A percentile compares a stretch with the other conserved stretches of the same genome.
Conservation (phyloP, 2,888 invertebrate genomes). For the Hypomecis punctinalis region DNA sequence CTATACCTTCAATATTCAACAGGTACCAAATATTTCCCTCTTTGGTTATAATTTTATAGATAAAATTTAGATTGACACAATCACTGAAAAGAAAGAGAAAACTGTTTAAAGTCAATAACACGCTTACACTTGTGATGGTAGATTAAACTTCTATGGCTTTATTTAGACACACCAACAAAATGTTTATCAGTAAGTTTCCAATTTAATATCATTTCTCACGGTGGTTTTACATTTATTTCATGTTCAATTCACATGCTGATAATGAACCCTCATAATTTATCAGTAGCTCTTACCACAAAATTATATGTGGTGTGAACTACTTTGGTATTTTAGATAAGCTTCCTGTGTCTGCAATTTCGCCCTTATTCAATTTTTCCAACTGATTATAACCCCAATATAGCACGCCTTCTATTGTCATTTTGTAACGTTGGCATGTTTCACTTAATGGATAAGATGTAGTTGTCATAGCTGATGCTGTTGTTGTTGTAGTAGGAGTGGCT, state of each 20-base stretch:
- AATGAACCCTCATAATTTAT: background rate
- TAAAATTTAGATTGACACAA: too few relatives aligned
- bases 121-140: too few relatives aligned
- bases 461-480: background rate
- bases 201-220: background rate
- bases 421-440: background rate
- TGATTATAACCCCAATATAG: background rate
- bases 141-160: too few relatives aligned
- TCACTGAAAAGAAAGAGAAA: too few relatives aligned
- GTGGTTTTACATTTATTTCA: background rate
- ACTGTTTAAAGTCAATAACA: too few relatives aligned
- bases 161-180: background rate
- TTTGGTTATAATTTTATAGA: too few relatives aligned
- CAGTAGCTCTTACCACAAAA: background rate
- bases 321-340: background rate
- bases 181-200: background rate
- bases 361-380: background rate
- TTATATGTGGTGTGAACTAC: background rate
- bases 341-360: background rate
- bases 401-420: slow-evolving; percentile 34
- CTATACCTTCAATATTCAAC: too few relatives aligned
- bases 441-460: background rate
- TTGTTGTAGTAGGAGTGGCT: background rate
- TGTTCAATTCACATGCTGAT: background rate
- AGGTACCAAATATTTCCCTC: too few relatives aligned